Evolutionary conservation across 2,113 vertebrate species (phyloP).

Genomic region (Periophthalmodon schlosseri): DNA sequence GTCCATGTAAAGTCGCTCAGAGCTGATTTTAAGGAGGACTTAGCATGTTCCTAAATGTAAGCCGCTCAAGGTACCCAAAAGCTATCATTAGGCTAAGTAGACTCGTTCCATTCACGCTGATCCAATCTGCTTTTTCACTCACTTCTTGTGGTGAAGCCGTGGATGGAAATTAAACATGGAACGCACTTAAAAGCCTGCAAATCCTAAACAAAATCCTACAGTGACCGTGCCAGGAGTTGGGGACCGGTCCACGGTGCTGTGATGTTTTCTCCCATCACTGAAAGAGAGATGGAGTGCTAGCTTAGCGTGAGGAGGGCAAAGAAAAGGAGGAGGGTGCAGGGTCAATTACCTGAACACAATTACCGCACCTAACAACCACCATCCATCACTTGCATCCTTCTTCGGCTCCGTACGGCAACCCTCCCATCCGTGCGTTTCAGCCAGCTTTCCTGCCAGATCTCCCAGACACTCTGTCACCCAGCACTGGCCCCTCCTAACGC

Average conservation of each 20-base stretch:
- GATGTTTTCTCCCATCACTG: conserved; percentile 58
- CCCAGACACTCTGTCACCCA: conserved; percentile 75
- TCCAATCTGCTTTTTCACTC: background rate
- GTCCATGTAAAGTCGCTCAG: background rate
- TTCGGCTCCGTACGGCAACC: conserved; percentile 51
- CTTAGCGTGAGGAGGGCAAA: conserved; percentile 41
- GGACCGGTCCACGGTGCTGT: conserved; percentile 34
- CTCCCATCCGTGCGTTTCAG: conserved; percentile 64
- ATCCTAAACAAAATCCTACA: conserved; percentile 39
- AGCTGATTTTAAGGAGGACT: background rate
- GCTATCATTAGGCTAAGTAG: conserved; percentile 1
- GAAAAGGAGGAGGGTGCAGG: conserved; percentile 49
- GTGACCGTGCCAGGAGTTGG: conserved; percentile 27
- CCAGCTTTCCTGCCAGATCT: conserved; percentile 68
- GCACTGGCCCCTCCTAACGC: conserved; percentile 54
- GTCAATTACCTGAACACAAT: conserved; percentile 81
- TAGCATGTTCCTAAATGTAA: conserved; percentile 7
- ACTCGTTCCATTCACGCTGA: background rate
- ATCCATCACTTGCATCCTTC: conserved; percentile 76
- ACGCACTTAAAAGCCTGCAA: conserved; percentile 37
- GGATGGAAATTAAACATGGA: conserved; percentile 19
- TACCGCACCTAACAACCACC: conserved; percentile 75
- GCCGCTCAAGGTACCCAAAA: background rate
- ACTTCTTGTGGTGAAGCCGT: background rate
- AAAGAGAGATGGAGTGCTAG: conserved; percentile 64